Base-by-base conservation (phyloP, 2,113 vertebrate species). In the Petroica traversi region DNA sequence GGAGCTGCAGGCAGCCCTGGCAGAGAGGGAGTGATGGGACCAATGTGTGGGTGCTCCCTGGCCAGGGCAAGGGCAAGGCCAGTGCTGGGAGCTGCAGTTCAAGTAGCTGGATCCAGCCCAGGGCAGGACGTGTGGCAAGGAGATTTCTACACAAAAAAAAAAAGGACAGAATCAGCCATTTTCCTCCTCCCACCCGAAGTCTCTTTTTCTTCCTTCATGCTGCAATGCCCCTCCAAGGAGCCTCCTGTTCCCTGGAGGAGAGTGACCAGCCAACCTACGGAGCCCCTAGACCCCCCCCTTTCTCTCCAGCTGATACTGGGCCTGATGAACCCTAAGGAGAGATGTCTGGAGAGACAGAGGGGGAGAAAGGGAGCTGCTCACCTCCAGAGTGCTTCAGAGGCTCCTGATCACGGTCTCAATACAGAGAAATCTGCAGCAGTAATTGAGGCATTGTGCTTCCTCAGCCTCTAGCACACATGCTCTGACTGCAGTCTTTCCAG, bases 1-100 rank as follows among this genome's bases (percentile, higher is more conserved):
- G 34, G n/a, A 69, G 64, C 64, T 7, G 4, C 5, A 33, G 52
- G 25, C 25, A 62, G 54, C 63, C 19, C 66, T 2, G 18, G 43
- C 43, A 62, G 55, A 55, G 14, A 17, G 76, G 73, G 6, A 2
- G 9, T 0, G 6, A 9, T 29, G 73, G 67, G 59, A 63, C 19
- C 0, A 0, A 3, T 1, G 2, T 8, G 76, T 24, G 57, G 2
- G 34, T 12, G 62, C 69, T 22, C 64, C 1, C 6, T 6, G 43
- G 43, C 18, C 43, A 45, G 43, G 16, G 16, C 43, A 6, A 34
- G 41, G 48, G 23, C 41, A 59, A 80, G 69, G 78, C 12, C 59
- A 33, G 55, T 3, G 1, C 66, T 23, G 62, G 75, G 12, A 82
- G 66, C 62, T 72, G 83, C 48, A 18, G 58, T 19, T 67, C 57